Conservation (phyloP, 2,113 vertebrate genomes). For the Nanorana parkeri region DNA sequence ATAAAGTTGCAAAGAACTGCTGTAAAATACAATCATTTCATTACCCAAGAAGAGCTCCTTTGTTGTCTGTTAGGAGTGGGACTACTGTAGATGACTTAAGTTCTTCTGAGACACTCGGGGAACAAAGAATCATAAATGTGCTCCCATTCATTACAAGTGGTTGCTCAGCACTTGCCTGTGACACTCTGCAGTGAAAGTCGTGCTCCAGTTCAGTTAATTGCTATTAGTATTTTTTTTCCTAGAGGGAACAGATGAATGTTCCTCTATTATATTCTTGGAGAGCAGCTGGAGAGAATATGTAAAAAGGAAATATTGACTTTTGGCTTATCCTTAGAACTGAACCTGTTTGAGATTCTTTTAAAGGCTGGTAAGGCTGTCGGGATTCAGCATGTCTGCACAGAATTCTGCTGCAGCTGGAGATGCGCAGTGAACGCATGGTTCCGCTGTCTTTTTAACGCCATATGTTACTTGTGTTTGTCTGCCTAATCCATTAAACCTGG, state of each 20-base stretch:
- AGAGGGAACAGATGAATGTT: slow-evolving; percentile 31
- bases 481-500: slow-evolving; percentile 27
- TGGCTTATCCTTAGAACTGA: slow-evolving; percentile 4
- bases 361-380: background rate
- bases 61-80: background rate
- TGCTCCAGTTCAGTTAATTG: slow-evolving; percentile 42
- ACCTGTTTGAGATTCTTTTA: slow-evolving; percentile 13
- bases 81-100: slow-evolving; percentile 2
- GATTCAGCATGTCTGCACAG: background rate
- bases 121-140: slow-evolving; percentile 40
- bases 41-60: slow-evolving; percentile 3
- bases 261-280: slow-evolving; percentile 42
- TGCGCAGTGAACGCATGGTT: background rate
- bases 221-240: slow-evolving; percentile 48
- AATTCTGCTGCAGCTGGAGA: background rate
- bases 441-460: background rate
- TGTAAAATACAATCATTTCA: background rate
- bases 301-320: slow-evolving; percentile 47
- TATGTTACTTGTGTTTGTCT: background rate
- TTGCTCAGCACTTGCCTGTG: slow-evolving; percentile 1
- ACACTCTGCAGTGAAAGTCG: slow-evolving; percentile 15
- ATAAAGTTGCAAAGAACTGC: no score
- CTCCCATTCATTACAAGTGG: slow-evolving; percentile 50
- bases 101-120: slow-evolving; percentile 26
- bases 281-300: slow-evolving; percentile 51